Base-by-base conservation (phyloP, 2,113 vertebrate species). In the Oostethus manadensis region DNA sequence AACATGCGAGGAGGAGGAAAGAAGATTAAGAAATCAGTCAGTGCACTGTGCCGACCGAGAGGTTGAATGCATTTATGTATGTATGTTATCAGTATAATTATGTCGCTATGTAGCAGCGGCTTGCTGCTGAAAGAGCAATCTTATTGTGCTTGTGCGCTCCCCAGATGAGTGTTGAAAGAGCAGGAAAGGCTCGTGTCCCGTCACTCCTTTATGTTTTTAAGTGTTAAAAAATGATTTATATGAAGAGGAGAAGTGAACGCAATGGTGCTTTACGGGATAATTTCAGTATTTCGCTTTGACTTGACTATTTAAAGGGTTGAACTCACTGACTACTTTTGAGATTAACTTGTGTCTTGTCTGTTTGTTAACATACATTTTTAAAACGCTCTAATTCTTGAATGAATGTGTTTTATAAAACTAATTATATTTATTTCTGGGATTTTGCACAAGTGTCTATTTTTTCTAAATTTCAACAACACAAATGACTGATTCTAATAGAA, bases 11-110 rank as follows among this genome's bases (percentile, higher is more conserved):
- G 69, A 69, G 64, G 78, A 80, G 77, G 71, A 68, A 80, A 81
- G 82, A 80, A 87, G 78, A 88, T 88, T 86, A 88, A 86, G 86
- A 85, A 88, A 86, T 86, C 84, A 80, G 83, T 60, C 78, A 78
- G 78, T 70, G 80, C 65, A 64, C 76, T 51, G 84, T 64, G 75
- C 73, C 14, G 68, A 82, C 80, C 51, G 72, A 80, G 82, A 80
- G 81, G 84, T 83, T 88, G 84, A 88, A 85, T 85, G 84, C 84
- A 78, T 86, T 86, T 82, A 79, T 86, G 83, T 84, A 79, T 85
- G 78, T 82, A 82, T 86, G 85, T 87, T 85, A 88, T 88, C 86
- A 85, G 84, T 86, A 82, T 86, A 87, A 87, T 87, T 87, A 87
- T 68, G 76, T 78, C 49, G 61, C 80, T 74, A 81, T 78, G 84